Evolutionary conservation across 2,888 invertebrate genomes (phyloP).

Genomic region (Luperina nickerlii): DNA sequence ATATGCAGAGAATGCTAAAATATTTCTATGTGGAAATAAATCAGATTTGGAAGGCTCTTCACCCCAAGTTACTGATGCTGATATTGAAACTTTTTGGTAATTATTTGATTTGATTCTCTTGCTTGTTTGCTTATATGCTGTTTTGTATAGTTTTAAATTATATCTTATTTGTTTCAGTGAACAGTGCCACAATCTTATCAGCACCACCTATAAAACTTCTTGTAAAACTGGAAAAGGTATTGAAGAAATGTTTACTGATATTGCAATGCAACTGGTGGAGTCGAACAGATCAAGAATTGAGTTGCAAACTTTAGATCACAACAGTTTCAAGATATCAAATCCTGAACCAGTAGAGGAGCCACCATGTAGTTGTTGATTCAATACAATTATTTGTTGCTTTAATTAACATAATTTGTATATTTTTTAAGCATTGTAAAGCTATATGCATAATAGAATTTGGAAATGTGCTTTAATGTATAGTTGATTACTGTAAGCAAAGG

Average conservation of each 20-base stretch:
- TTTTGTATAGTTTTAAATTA: constrained; percentile 11
- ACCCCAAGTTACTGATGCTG: constrained; percentile 95
- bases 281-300: constrained; percentile 96
- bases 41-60: constrained; percentile 93
- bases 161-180: constrained; percentile 90
- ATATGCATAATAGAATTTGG: constrained; percentile 35
- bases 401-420: constrained; percentile 48
- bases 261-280: constrained; percentile 94
- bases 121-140: not conserved
- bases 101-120: constrained; percentile 1
- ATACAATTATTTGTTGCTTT: constrained; percentile 45
- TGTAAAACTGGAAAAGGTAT: constrained; percentile 96
- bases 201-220: constrained; percentile 96
- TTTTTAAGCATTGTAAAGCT: constrained; percentile 32
- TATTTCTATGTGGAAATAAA: constrained; percentile 98
- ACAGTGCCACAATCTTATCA: constrained; percentile 97
- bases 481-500: constrained; percentile 9
- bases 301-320: constrained; percentile 94
- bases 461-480: constrained; percentile 40
- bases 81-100: constrained; percentile 97
- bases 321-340: constrained; percentile 94
- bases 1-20: constrained; percentile 98
- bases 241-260: constrained; percentile 97
- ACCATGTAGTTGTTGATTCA: constrained; percentile 84
- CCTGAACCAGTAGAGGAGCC: constrained; percentile 90